Conservation (phyloP, 2,888 invertebrate genomes). For the Cerceris ruficornis region DNA sequence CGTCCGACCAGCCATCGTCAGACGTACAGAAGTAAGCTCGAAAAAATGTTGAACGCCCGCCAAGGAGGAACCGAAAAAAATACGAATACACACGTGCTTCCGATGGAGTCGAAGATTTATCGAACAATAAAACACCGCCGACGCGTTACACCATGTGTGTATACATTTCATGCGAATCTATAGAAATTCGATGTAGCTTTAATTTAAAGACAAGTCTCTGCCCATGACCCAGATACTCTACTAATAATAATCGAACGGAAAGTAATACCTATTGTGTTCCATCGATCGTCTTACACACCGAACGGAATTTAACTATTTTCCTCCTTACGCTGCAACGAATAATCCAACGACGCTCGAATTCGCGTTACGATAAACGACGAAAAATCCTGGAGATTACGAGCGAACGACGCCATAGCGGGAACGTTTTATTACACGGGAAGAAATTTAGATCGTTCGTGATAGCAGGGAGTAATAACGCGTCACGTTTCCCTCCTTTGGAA, state of each 20-base stretch:
- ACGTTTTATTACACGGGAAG: constrained; percentile 25
- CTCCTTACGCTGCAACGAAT: not conserved
- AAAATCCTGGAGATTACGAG: too few relatives aligned
- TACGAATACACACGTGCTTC: not conserved
- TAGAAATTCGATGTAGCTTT: constrained; percentile 10
- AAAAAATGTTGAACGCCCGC: not conserved
- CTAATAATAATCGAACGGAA: constrained; percentile 20
- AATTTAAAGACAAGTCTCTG: constrained; percentile 3
- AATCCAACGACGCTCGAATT: not conserved
- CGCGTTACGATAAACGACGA: not conserved
- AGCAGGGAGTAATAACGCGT: not conserved
- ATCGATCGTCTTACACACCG: not conserved
- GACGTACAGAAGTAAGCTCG: not conserved
- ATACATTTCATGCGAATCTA: not conserved
- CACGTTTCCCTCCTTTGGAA: constrained; percentile 12
- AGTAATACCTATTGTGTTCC: constrained; percentile 14
- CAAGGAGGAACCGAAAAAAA: constrained; percentile 1
- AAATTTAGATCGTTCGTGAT: constrained; percentile 2
- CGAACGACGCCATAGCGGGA: too few relatives aligned
- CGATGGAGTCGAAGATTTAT: not conserved
- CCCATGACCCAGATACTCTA: constrained; percentile 24
- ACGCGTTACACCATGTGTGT: not conserved
- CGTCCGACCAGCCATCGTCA: not conserved
- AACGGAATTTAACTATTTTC: not conserved
- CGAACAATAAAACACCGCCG: not conserved